Conservation (phyloP, 2,888 invertebrate genomes). For the Caenorhabditis panamensis region DNA sequence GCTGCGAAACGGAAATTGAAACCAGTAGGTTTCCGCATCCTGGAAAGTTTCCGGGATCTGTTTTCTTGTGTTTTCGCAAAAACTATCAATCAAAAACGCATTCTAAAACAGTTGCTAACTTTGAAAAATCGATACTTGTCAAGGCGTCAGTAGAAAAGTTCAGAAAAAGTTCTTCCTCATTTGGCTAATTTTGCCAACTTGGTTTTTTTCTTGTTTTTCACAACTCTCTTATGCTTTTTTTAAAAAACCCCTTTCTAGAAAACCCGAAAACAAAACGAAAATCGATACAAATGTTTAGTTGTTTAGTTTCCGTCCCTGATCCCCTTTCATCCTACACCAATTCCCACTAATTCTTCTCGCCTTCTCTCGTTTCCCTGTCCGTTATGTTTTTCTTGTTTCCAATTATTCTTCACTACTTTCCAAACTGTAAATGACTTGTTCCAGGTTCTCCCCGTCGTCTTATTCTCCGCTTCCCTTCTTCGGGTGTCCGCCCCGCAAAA, state of each 20-base stretch:
- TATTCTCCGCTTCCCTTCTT: background rate
- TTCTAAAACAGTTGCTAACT: no score
- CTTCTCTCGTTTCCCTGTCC: background rate
- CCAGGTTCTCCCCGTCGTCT: background rate
- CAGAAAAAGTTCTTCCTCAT: no score
- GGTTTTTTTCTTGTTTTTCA: no score
- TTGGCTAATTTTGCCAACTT: no score
- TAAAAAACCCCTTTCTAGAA: no score
- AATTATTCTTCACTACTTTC: background rate
- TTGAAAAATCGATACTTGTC: background rate
- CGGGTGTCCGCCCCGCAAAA: slow-evolving; percentile 81
- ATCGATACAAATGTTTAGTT: background rate
- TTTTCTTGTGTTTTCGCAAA: no score
- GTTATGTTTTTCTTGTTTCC: background rate
- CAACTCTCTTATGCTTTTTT: no score
- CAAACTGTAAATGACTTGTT: background rate
- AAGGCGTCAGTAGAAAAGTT: no score
- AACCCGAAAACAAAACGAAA: background rate
- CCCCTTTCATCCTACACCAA: slow-evolving; percentile 3
- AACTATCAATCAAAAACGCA: no score
- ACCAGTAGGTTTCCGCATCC: no score
- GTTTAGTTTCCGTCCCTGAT: background rate
- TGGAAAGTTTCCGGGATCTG: no score
- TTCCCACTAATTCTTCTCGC: background rate
- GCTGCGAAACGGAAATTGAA: background rate